Conservation (phyloP, 2,113 vertebrate genomes). For the Piprites chloris region DNA sequence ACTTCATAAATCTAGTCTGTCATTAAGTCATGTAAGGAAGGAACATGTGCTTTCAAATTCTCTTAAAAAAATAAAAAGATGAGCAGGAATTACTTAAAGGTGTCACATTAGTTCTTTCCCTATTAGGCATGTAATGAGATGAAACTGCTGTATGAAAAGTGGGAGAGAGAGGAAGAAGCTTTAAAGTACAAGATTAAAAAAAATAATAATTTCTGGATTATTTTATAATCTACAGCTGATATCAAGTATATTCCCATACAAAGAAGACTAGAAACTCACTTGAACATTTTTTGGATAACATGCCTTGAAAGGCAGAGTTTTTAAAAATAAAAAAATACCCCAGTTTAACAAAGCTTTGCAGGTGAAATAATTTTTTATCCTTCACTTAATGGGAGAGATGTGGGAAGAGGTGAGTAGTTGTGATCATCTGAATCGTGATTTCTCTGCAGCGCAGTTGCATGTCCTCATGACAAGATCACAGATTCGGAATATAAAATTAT, state of each 20-base stretch:
- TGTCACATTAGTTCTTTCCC: neutral
- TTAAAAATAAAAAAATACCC: neutral
- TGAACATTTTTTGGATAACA: neutral
- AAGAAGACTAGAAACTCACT: neutral
- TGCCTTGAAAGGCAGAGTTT: neutral
- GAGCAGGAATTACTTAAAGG: neutral
- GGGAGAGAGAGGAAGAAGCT: neutral
- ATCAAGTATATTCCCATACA: neutral
- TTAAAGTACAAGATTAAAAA: neutral
- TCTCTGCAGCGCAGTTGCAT: neutral
- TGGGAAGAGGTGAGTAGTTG: neutral
- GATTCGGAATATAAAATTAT: constrained; percentile 2
- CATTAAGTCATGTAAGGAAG: neutral
- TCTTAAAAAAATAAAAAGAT: neutral
- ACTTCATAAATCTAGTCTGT: neutral
- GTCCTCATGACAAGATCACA: neutral
- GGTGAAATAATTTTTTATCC: neutral
- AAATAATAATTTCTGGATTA: neutral
- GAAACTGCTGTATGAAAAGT: neutral
- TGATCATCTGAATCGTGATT: neutral
- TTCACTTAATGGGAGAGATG: neutral
- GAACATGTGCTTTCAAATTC: neutral
- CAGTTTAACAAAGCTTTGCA: neutral
- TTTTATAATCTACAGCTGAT: neutral
- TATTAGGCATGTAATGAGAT: neutral